Evolutionary conservation across 1,140 invertebrate genomes (phyloP), one percentile per base, ranked within the genome.

Genomic region (Hesperophylax magnus): DNA sequence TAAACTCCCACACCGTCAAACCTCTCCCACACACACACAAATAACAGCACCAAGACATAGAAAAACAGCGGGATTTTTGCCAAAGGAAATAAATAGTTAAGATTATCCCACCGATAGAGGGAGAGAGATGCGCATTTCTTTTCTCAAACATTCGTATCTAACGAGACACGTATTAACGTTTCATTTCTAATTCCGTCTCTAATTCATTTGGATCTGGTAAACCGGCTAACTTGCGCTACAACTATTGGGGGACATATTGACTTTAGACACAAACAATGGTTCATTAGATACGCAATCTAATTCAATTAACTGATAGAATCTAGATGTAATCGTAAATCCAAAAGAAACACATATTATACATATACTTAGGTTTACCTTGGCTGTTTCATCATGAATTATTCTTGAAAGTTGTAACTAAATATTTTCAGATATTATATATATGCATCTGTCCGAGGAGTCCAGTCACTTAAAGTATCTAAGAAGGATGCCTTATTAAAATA

Each of bases 81-180:
- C 71, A 75, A 52, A 18, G 15, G 67, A 71, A 71, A 71, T 71
- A 71, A 71, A 39, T 71, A 71, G 67, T 71, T 47, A 47, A 71
- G 67, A 71, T 71, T 71, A 20, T 71, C 39, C 67, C 67, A 20
- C 39, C 6, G 67, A 71, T 71, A 20, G 34, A 20, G n/a, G n/a
- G 24, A 31, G 24, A 31, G 14, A 65, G 20, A 14, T 47, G 39
- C 39, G 39, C 39, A 47, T 22, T 22, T 22, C 24, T 52, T 71
- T 71, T 52, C 67, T 52, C 18, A 52, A 71, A 71, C 39, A 65
- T 65, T 47, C 39, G 39, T 65, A 65, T 65, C 61, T 65, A 65
- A 65, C 61, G 47, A 71, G 27, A 69, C 39, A 47, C 17, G 34
- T 69, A 22, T 47, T 18, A 69, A 69, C 22, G 39, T 71, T 52